A percentile compares a stretch with the other conserved stretches of the same genome.
Conservation (phyloP, 2,113 vertebrate genomes). For the Strigops habroptila region DNA sequence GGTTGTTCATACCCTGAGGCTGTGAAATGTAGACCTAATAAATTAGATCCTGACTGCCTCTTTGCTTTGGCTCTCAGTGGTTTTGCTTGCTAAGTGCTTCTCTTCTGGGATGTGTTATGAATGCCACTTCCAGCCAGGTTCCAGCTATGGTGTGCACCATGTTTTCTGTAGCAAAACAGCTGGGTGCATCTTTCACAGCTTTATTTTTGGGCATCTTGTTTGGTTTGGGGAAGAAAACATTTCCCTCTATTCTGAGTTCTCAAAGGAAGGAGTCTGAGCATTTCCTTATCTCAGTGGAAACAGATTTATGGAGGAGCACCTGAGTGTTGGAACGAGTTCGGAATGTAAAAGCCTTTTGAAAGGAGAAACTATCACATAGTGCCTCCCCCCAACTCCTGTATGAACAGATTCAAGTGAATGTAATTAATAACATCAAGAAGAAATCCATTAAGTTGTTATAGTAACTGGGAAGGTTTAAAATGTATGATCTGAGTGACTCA, state of each 20-base stretch:
- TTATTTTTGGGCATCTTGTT: background rate
- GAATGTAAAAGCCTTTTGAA: background rate
- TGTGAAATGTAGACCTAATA: background rate
- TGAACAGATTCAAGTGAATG: background rate
- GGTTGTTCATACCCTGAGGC: rapidly evolving
- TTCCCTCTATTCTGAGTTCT: slow-evolving; percentile 1
- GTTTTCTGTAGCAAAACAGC: background rate
- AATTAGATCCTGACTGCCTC: background rate
- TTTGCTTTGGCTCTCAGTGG: background rate
- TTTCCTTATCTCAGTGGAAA: background rate
- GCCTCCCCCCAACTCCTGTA: background rate
- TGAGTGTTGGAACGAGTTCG: background rate
- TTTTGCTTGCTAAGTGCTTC: background rate
- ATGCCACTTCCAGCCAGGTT: background rate
- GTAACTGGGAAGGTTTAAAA: slow-evolving; percentile 55
- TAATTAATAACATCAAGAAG: slow-evolving; percentile 47
- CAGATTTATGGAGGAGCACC: background rate
- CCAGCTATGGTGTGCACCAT: background rate
- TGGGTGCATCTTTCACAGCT: background rate
- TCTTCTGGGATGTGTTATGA: background rate
- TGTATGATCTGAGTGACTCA: slow-evolving; percentile 33
- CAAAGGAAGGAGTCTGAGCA: background rate
- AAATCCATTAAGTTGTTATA: slow-evolving; percentile 69
- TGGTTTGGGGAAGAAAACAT: background rate
- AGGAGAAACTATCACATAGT: background rate